These are phyloP conservation scores for Thalassarche chlororhynchos DNA, from an alignment of 2,113 vertebrate species.

Conservation along the genomic window DNA sequence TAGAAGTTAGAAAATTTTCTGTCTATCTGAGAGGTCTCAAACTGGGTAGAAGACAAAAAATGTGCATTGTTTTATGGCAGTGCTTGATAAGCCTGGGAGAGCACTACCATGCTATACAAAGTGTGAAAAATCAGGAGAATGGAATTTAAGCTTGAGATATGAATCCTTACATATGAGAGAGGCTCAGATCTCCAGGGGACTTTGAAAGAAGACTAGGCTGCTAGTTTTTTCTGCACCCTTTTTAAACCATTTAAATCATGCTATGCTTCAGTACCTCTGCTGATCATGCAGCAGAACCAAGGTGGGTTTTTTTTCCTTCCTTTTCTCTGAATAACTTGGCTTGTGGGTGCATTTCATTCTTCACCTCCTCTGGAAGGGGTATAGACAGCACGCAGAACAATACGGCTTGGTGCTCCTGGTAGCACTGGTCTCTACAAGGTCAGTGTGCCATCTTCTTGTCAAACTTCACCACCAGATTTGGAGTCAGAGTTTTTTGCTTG, in stretches of 20 bases:
- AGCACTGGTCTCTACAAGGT: neutral
- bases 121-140: neutral
- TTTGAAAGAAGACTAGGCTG: neutral
- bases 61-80: neutral
- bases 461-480: neutral
- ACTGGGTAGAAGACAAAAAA: neutral
- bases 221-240: neutral
- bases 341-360: neutral
- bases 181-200: neutral
- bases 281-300: neutral
- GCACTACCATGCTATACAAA: neutral
- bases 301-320: neutral
- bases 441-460: neutral
- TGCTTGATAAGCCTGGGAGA: neutral
- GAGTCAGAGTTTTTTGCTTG: neutral
- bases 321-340: neutral
- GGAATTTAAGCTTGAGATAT: neutral
- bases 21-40: neutral
- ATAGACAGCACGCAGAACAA: neutral
- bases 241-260: neutral
- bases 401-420: neutral
- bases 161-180: neutral
- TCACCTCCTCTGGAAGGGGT: neutral
- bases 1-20: neutral
- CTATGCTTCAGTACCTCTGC: neutral